Conservation (phyloP, 2,113 vertebrate genomes). For the Thryonomys swinderianus region DNA sequence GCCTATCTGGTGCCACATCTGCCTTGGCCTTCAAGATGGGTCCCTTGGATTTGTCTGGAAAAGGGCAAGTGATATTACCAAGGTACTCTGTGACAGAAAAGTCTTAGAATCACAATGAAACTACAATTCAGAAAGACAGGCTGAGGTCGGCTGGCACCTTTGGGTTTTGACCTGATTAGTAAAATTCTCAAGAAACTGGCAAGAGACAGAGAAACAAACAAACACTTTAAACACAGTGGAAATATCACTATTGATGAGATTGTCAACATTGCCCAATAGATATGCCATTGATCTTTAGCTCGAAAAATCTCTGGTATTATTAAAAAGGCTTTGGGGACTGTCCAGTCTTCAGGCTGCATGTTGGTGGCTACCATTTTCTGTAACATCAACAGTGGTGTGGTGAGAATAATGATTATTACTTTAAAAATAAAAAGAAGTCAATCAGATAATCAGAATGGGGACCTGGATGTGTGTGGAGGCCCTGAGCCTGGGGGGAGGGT, state of each 20-base stretch:
- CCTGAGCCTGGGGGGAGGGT: neutral
- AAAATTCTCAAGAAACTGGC: neutral
- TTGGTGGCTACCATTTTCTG: neutral
- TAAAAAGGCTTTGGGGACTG: neutral
- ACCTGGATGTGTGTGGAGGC: neutral
- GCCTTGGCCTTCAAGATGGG: neutral
- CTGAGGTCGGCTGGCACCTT: neutral
- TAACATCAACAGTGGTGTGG: neutral
- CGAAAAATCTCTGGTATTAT: neutral
- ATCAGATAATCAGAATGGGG: neutral
- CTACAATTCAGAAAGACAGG: neutral
- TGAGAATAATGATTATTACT: neutral
- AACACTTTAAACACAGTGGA: too few relatives aligned
- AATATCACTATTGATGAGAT: neutral
- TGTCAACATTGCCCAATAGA: neutral
- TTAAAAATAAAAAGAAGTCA: neutral
- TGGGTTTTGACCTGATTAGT: neutral
- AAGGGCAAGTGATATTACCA: neutral
- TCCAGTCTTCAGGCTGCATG: neutral
- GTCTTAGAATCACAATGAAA: neutral
- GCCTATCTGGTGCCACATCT: neutral
- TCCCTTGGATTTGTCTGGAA: neutral
- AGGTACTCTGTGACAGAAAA: neutral
- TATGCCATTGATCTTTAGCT: neutral
- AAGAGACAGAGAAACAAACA: neutral